Evolutionary conservation across 2,888 invertebrate species (phyloP).

Genomic region (Rhorus exstirpatorius): DNA sequence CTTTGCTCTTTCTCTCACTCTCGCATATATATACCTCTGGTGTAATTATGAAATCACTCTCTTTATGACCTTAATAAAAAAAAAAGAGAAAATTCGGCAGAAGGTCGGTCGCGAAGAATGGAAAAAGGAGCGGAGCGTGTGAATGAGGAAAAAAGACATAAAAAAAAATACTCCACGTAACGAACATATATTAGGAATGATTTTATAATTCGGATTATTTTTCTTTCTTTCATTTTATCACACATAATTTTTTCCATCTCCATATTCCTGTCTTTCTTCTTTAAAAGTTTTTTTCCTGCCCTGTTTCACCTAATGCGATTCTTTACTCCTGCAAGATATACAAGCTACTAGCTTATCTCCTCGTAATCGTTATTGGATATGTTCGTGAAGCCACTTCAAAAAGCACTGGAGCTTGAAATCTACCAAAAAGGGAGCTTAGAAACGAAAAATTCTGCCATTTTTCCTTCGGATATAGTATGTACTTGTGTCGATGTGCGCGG

Average conservation of each 20-base stretch:
- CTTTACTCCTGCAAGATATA: slow-evolving; percentile 3
- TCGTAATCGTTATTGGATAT: slow-evolving; percentile 55
- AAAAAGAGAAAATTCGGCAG: slow-evolving; percentile 49
- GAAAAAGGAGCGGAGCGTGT: slow-evolving; percentile 8
- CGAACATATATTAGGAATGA: background rate
- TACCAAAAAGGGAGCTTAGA: background rate
- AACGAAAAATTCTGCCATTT: slow-evolving; percentile 43
- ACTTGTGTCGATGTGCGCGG: background rate
- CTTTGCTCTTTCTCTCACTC: slow-evolving; percentile 42
- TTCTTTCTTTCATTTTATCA: background rate
- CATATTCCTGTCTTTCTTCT: background rate
- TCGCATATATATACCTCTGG: slow-evolving; percentile 18
- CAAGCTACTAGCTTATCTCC: slow-evolving; percentile 50
- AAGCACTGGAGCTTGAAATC: slow-evolving; percentile 32
- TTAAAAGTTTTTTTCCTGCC: background rate
- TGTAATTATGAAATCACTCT: slow-evolving; percentile 71
- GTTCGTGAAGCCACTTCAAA: slow-evolving; percentile 46
- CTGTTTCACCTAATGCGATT: background rate
- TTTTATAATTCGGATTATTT: slow-evolving; percentile 14
- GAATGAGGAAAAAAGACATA: slow-evolving; percentile 38
- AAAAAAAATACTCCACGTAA: slow-evolving; percentile 13
- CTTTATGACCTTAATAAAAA: slow-evolving; percentile 70
- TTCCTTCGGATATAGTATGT: background rate
- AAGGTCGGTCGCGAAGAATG: slow-evolving; percentile 22
- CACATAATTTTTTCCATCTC: background rate